Evolutionary conservation across 2,888 invertebrate genomes (phyloP).

Genomic region (Dexiosoma caninum): DNA sequence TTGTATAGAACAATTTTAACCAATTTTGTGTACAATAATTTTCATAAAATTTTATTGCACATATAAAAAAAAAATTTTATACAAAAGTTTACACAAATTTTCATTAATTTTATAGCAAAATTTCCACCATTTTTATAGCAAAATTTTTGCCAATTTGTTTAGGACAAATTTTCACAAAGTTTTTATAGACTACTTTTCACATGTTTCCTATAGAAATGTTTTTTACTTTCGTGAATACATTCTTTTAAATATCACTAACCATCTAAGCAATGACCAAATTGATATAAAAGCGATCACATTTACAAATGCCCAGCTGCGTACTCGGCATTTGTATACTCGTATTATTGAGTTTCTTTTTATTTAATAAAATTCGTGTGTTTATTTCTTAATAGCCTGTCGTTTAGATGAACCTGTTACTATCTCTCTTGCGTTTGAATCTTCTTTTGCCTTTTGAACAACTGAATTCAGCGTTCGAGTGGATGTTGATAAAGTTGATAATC

Average conservation of each 20-base stretch:
- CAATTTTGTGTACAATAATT: no score
- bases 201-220: no score
- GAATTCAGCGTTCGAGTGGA: not conserved
- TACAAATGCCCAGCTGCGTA: conserved; percentile 39
- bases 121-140: no score
- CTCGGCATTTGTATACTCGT: not conserved
- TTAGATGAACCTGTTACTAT: conserved; percentile 46
- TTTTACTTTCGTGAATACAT: not conserved
- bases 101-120: no score
- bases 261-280: not conserved
- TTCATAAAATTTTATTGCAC: no score
- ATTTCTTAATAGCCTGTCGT: not conserved
- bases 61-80: no score
- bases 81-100: no score
- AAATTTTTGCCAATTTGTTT: no score
- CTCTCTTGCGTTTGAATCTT: not conserved
- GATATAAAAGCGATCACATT: conserved; percentile 11
- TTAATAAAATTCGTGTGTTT: not conserved
- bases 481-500: conserved; percentile 7
- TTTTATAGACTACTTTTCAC: no score
- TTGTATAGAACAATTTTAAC: no score
- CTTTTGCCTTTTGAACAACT: not conserved
- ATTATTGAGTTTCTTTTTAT: not conserved
- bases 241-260: not conserved
- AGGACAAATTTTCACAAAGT: no score